Conservation (phyloP, 2,113 vertebrate genomes). For the Pelobates fuscus region DNA sequence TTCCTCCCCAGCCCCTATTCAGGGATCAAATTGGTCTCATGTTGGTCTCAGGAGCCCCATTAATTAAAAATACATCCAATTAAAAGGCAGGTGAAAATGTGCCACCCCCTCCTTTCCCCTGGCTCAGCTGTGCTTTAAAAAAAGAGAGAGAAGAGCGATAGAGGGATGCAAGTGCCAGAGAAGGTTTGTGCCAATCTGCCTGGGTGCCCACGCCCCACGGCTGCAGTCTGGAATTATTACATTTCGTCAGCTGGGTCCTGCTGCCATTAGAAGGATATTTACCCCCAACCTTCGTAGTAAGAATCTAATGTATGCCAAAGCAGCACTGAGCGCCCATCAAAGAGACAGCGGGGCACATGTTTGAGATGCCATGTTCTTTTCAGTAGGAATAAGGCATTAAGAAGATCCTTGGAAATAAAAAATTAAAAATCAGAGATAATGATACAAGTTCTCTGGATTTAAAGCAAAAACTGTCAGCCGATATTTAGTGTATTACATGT, state of each 20-base stretch:
- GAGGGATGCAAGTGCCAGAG: conserved; percentile 54
- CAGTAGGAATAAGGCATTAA: background rate
- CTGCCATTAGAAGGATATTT: conserved; percentile 59
- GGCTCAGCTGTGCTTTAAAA: conserved; percentile 74
- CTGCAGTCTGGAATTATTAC: conserved; percentile 58
- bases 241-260: conserved; percentile 65
- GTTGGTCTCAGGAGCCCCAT: conserved; percentile 76
- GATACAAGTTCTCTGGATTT: background rate
- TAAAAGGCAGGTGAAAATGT: conserved; percentile 83
- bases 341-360: conserved; percentile 20
- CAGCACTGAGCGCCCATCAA: conserved; percentile 26
- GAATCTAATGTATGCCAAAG: conserved; percentile 38
- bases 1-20: conserved; percentile 81
- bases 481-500: too few relatives aligned
- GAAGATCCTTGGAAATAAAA: background rate
- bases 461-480: too few relatives aligned
- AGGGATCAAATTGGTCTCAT: conserved; percentile 75
- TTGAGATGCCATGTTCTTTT: conserved; percentile 6
- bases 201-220: conserved; percentile 65
- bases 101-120: conserved; percentile 58
- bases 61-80: conserved; percentile 88
- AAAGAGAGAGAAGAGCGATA: conserved; percentile 39
- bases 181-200: conserved; percentile 66
- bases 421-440: background rate
- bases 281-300: conserved; percentile 36